Conservation (phyloP, 2,113 vertebrate species). For the Suricata suricatta region DNA sequence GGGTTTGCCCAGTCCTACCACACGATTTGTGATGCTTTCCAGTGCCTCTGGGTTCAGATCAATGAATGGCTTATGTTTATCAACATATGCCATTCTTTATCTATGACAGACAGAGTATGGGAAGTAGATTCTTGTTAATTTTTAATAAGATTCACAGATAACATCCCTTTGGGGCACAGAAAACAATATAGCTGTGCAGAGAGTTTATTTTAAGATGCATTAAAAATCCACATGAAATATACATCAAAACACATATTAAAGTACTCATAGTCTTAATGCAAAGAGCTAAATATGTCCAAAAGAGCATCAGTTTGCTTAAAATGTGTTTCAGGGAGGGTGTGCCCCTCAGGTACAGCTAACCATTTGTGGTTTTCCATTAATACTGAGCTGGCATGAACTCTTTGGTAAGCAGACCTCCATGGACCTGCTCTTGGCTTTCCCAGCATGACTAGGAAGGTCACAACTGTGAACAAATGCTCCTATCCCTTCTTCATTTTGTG, state of each 20-base stretch:
- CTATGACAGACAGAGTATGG: constrained; percentile 52
- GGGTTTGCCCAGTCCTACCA: neutral
- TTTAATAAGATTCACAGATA: constrained; percentile 77
- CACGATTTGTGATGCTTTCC: constrained; percentile 26
- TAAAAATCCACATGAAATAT: constrained; percentile 75
- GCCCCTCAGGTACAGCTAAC: neutral
- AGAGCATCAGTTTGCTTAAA: constrained; percentile 48
- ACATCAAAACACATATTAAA: constrained; percentile 61
- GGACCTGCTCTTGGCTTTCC: constrained; percentile 10
- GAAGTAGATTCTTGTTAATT: constrained; percentile 68
- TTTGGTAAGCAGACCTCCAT: neutral
- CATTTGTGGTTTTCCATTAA: constrained; percentile 61
- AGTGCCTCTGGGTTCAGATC: constrained; percentile 44
- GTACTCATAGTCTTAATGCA: neutral
- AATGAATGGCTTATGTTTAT: constrained; percentile 57
- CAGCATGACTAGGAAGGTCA: constrained; percentile 14
- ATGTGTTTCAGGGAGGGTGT: neutral
- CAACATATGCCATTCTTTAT: constrained; percentile 48
- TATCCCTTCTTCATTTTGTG: neutral
- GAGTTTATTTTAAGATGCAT: constrained; percentile 65
- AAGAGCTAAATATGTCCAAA: neutral
- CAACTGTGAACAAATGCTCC: constrained; percentile 25
- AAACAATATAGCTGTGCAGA: constrained; percentile 27
- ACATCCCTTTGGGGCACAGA: constrained; percentile 45
- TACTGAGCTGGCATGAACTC: neutral